These are phyloP conservation scores for Dryobates pubescens DNA, from an alignment of 2,797 vertebrate species.

Conservation along the genomic window DNA sequence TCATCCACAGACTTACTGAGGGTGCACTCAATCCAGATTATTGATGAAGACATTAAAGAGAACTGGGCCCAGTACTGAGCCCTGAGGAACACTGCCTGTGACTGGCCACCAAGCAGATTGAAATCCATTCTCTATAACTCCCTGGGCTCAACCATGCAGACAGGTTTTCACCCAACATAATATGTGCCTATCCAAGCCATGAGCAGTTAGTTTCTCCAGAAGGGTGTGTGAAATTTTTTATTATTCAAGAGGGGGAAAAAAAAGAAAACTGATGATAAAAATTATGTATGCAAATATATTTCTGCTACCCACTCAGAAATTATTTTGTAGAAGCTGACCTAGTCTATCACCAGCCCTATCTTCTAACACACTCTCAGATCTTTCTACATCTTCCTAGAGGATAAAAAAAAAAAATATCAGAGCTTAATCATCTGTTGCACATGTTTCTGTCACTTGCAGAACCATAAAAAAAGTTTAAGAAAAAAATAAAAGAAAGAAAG, in stretches of 20 bases:
- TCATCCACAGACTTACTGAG: too few relatives aligned
- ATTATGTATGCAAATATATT: neutral
- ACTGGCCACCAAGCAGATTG: too few relatives aligned
- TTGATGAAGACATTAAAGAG: too few relatives aligned
- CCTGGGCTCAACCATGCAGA: too few relatives aligned
- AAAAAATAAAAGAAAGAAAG: too few relatives aligned
- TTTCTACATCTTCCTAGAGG: neutral
- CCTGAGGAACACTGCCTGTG: too few relatives aligned
- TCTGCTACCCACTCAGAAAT: neutral
- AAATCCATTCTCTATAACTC: too few relatives aligned
- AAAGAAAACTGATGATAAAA: neutral
- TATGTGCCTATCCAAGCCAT: too few relatives aligned
- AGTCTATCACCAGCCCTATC: neutral
- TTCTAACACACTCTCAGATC: neutral
- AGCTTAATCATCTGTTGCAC: neutral
- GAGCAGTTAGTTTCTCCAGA: too few relatives aligned
- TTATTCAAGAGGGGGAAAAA: neutral
- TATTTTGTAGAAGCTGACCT: neutral
- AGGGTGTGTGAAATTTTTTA: neutral
- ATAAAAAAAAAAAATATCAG: neutral
- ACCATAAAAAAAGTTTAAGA: neutral
- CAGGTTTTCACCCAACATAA: too few relatives aligned
- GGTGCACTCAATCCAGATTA: too few relatives aligned
- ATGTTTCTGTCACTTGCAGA: neutral
- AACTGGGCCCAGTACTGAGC: too few relatives aligned